phyloP scores from a whole-genome alignment of 2,797 vertebrate species.

The Echiichthys vipera region DNA sequence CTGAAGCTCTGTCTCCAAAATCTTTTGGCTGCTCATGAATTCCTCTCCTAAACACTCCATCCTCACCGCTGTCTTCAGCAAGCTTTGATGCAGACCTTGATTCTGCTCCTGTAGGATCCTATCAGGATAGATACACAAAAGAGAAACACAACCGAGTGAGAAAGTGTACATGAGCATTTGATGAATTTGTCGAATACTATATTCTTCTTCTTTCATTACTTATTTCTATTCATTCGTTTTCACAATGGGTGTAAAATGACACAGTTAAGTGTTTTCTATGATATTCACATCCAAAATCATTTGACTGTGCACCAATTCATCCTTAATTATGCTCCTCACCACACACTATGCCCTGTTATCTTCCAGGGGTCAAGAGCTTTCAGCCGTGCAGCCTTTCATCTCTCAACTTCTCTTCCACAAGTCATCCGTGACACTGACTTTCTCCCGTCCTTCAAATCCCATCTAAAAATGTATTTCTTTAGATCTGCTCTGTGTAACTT shows the following conservation, averaged over 20 bases:
- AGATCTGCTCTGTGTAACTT: no score
- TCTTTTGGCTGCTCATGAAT: constrained; percentile 81
- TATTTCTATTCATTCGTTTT: neutral
- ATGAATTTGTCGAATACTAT: neutral
- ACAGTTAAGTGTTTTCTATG: neutral
- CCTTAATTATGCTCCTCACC: no score
- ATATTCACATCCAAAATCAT: neutral
- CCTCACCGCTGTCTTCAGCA: constrained; percentile 78
- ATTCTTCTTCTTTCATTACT: neutral
- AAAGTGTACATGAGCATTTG: neutral
- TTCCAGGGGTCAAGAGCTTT: no score
- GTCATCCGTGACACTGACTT: no score
- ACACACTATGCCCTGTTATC: no score
- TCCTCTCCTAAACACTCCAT: constrained; percentile 85
- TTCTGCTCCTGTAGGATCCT: constrained; percentile 82
- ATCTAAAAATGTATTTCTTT: no score
- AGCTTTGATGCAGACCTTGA: constrained; percentile 78
- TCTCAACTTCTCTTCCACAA: no score
- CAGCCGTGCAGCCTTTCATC: no score
- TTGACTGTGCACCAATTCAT: neutral
- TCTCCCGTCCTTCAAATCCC: no score
- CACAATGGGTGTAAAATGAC: neutral
- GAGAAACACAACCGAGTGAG: neutral
- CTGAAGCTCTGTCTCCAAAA: constrained; percentile 83
- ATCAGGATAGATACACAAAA: neutral